Evolutionary conservation across 2,113 vertebrate genomes (phyloP), one percentile per base, ranked within the genome.

Genomic region (Leuciscus idus): DNA sequence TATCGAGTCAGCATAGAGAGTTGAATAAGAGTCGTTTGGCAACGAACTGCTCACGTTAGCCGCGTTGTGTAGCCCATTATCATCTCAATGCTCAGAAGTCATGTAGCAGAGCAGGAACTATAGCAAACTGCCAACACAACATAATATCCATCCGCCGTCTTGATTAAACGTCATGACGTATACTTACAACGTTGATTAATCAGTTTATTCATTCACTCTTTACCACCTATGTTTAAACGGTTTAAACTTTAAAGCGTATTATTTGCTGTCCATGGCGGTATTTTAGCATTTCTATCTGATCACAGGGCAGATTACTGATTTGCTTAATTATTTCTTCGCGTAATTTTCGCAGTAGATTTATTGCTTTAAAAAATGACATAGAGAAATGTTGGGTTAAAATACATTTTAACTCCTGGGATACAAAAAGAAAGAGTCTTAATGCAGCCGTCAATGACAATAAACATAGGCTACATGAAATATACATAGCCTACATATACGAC

Each of bases 71-170:
- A 2, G 43, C 6, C 72, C 12, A 48, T 74, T 7, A 15, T 48
- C 12, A 13, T 43, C n/a, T 50, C 15, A 28, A 19, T 21, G 26
- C 30, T 23, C 26, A 36, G 28, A 78, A 33, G 33, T 36, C 75
- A 36, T 28, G n/a, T 30, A 50, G 17, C n/a, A 28, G 50, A 36
- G 75, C 75, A 78, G 75, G 75, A 78, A 55, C 75, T 78, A 78
- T 28, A 78, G 48, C 61, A 70, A 17, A 83, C 81, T 70, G 43
- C 39, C 64, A 55, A 70, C 64, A 70, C 10, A 12, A 50, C 43
- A 68, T 46, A 62, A 39, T 81, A 75, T 87, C 77, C 66, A 61
- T 87, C 86, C 86, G 83, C 86, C 28, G 57, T 23, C 11, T 55
- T 43, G 15, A 73, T 73, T 43, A 80, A 61, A 59, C 26, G 30